Conservation (phyloP, 2,797 vertebrate genomes). For the Hyperoplus lanceolatus region DNA sequence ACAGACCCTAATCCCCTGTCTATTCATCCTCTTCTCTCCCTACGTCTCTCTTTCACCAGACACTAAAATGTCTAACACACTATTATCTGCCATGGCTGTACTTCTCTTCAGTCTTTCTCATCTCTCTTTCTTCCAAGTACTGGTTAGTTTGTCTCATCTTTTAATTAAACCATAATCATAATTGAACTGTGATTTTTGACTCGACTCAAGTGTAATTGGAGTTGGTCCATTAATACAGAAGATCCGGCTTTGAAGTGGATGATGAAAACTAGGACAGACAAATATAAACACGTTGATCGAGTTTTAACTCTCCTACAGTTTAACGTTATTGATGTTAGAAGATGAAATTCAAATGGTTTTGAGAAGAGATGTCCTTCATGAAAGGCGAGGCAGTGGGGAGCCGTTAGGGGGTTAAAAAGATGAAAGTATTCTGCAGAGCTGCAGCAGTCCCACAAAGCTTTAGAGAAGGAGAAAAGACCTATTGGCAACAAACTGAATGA, state of each 20-base stretch:
- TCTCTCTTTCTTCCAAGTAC: slow-evolving; percentile 16
- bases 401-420: slow-evolving; percentile 17
- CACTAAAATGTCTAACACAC: slow-evolving; percentile 73
- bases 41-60: slow-evolving; percentile 61
- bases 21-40: slow-evolving; percentile 66
- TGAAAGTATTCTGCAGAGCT: slow-evolving; percentile 34
- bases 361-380: slow-evolving; percentile 20
- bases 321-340: not conserved
- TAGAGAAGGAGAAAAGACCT: slow-evolving; percentile 32
- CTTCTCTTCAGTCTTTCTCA: slow-evolving; percentile 36
- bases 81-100: slow-evolving; percentile 67
- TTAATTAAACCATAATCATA: slow-evolving; percentile 27
- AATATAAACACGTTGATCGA: slow-evolving; percentile 23
- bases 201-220: slow-evolving; percentile 20
- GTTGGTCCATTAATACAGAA: slow-evolving; percentile 19
- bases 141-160: slow-evolving; percentile 19
- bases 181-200: slow-evolving; percentile 24
- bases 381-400: not conserved
- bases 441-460: slow-evolving; percentile 20
- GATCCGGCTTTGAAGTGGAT: slow-evolving; percentile 25
- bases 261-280: slow-evolving; percentile 39
- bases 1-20: slow-evolving; percentile 66
- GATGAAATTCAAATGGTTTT: slow-evolving; percentile 4
- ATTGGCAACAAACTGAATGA: slow-evolving; percentile 34
- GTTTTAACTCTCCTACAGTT: not conserved